phyloP scores from a whole-genome alignment of 2,113 vertebrate genomes.

The Athene noctua region DNA sequence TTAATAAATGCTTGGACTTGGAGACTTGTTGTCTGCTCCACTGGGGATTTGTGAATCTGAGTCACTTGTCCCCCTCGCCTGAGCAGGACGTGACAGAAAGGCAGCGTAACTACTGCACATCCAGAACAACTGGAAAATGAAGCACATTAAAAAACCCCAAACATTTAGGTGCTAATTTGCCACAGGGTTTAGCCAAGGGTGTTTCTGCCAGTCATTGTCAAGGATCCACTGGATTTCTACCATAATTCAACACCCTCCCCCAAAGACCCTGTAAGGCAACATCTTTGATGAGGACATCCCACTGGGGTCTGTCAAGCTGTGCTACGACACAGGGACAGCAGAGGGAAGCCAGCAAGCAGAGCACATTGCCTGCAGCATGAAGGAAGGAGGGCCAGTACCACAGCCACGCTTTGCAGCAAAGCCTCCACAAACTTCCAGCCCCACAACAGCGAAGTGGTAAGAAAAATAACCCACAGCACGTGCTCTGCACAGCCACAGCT shows the following conservation, averaged over 20 bases:
- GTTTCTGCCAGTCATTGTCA: background rate
- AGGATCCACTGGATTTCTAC: background rate
- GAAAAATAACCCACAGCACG: background rate
- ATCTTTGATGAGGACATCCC: no score
- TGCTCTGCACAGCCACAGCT: background rate
- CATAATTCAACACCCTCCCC: background rate
- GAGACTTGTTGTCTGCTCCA: no score
- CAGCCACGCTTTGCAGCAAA: background rate
- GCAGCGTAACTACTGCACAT: background rate
- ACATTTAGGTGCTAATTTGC: background rate
- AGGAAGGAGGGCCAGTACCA: background rate
- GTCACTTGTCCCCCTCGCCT: no score
- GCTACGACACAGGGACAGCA: background rate
- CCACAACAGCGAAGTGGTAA: fast-evolving
- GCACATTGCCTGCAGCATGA: fast-evolving
- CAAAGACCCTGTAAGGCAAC: background rate
- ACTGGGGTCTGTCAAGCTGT: background rate
- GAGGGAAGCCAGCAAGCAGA: background rate
- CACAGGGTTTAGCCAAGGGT: background rate
- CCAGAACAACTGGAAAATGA: background rate
- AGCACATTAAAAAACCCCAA: background rate
- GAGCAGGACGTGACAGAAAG: background rate
- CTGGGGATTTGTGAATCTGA: no score
- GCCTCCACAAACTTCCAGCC: background rate
- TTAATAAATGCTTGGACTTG: no score